Conservation (phyloP, 2,797 vertebrate genomes). For the Crax fasciolata region DNA sequence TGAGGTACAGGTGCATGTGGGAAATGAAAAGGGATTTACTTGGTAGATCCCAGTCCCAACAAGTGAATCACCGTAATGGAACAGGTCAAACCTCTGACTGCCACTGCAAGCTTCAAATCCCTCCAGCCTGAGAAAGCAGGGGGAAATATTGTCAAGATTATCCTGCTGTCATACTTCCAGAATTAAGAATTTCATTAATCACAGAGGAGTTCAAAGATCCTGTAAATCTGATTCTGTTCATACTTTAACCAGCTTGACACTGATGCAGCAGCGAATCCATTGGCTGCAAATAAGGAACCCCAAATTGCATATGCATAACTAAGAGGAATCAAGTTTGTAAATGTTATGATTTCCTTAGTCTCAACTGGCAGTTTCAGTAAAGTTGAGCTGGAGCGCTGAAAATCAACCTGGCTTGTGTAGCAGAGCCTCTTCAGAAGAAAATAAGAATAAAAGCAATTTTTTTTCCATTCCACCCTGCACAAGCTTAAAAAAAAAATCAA, state of each 20-base stretch:
- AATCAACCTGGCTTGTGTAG: background rate
- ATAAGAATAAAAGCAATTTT: background rate
- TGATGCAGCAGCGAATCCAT: slow-evolving; percentile 33
- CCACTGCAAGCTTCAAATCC: slow-evolving; percentile 21
- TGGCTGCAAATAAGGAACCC: slow-evolving; percentile 33
- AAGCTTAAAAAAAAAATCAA: background rate
- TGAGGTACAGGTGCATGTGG: background rate
- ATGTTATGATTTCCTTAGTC: slow-evolving; percentile 12
- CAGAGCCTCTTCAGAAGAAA: slow-evolving; percentile 15
- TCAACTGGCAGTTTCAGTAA: background rate
- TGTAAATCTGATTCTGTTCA: slow-evolving; percentile 61
- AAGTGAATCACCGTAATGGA: background rate
- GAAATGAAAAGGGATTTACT: slow-evolving; percentile 55
- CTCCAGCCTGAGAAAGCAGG: slow-evolving; percentile 35
- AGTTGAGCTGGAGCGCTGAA: slow-evolving; percentile 44
- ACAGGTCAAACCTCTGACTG: slow-evolving; percentile 37
- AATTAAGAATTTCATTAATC: slow-evolving; percentile 74
- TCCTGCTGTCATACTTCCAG: slow-evolving; percentile 60
- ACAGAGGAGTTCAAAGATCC: slow-evolving; percentile 63
- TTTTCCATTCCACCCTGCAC: background rate
- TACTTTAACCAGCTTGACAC: slow-evolving; percentile 1
- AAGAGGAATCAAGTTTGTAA: slow-evolving; percentile 21
- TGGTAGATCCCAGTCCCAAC: background rate
- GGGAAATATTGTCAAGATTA: slow-evolving; percentile 60
- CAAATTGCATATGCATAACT: slow-evolving; percentile 39